A percentile compares a stretch with the other conserved stretches of the same genome.
These are phyloP conservation scores for Probaryconus sp. DNA, from an alignment of 1,140 invertebrate species.

Conservation along the genomic window DNA sequence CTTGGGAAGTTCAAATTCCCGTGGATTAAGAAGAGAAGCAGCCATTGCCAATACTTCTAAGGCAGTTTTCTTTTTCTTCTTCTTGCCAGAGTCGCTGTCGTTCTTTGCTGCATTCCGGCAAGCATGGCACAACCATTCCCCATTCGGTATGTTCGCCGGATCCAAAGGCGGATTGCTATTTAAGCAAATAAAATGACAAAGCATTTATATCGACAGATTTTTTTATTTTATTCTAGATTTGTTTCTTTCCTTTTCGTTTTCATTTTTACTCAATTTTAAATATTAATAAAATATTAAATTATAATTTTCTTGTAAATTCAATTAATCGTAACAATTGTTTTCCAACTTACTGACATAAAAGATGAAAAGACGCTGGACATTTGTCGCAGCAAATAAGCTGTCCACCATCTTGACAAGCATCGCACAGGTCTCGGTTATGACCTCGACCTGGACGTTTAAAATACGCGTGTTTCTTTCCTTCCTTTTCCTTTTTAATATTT, in stretches of 20 bases:
- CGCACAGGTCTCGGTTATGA: conserved; percentile 96
- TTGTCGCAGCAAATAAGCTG: conserved; percentile 97
- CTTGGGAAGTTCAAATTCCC: conserved; percentile 90
- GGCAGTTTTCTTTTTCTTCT: conserved; percentile 79
- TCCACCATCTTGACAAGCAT: conserved; percentile 94
- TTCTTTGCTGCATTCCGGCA: conserved; percentile 80
- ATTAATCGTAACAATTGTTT: no score
- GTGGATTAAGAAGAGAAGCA: conserved; percentile 90
- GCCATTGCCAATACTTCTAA: conserved; percentile 88
- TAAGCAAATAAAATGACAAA: conserved; percentile 5
- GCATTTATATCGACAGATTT: no score
- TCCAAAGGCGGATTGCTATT: conserved; percentile 92
- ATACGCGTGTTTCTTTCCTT: conserved; percentile 86
- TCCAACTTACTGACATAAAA: conserved; percentile 91
- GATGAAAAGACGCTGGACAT: conserved; percentile 96
- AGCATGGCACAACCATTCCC: conserved; percentile 93
- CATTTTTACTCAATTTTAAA: not conserved
- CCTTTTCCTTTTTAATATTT: conserved; percentile 81
- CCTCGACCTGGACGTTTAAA: conserved; percentile 91
- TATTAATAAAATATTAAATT: conserved; percentile 6
- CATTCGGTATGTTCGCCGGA: conserved; percentile 91
- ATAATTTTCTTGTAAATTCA: not conserved
- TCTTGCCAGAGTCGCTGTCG: conserved; percentile 67
- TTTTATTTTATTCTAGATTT: no score
- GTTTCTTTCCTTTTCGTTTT: no score